These are phyloP conservation scores for Agelastica alni DNA, from an alignment of 2,888 invertebrate species.

Conservation along the genomic window DNA sequence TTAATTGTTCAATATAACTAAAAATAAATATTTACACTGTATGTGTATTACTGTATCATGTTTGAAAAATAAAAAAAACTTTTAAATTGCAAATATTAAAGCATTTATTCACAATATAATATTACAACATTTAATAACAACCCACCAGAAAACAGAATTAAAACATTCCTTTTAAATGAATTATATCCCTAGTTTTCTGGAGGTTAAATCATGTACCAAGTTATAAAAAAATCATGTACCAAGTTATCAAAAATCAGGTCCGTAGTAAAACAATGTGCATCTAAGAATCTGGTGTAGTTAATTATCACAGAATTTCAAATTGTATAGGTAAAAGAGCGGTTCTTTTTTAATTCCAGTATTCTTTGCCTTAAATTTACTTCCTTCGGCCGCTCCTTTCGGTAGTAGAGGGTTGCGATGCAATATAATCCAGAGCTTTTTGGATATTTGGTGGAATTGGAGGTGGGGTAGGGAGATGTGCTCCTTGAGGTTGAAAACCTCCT, in stretches of 20 bases:
- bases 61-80: not conserved
- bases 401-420: constrained; percentile 67
- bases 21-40: too few species aligned
- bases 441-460: constrained; percentile 78
- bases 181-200: not conserved
- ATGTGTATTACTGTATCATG: too few species aligned
- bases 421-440: constrained; percentile 73
- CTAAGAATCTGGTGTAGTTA: not conserved
- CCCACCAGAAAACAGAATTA: constrained; percentile 4
- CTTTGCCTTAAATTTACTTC: constrained; percentile 32
- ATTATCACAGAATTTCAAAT: constrained; percentile 12
- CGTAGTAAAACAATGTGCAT: not conserved
- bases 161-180: not conserved
- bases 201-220: constrained; percentile 12
- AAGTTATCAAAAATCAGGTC: too few species aligned
- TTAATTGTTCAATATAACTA: too few species aligned
- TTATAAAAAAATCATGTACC: constrained; percentile 8
- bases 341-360: not conserved
- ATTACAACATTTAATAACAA: constrained; percentile 26
- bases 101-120: constrained; percentile 26
- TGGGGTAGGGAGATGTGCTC: constrained; percentile 75
- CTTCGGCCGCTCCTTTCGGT: constrained; percentile 46
- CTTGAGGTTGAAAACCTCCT: constrained; percentile 64
- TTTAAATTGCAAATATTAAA: not conserved
- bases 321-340: not conserved